phyloP scores from a whole-genome alignment of 2,797 vertebrate species.

The Hyperoplus lanceolatus region DNA sequence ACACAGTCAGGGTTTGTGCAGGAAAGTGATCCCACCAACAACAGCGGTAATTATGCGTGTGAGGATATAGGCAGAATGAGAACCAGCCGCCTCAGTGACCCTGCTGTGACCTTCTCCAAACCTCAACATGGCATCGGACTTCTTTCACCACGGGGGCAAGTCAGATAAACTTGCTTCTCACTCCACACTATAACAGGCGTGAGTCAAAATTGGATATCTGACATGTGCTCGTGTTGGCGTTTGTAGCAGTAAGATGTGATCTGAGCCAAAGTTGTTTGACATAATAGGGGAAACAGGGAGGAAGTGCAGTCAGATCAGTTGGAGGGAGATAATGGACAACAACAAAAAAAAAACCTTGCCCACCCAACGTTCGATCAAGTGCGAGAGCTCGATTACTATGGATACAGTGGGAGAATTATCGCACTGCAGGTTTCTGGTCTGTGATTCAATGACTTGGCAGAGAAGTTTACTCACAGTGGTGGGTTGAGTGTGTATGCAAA shows the following conservation, averaged over 20 bases:
- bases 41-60: constrained; percentile 68
- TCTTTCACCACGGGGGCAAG: constrained; percentile 61
- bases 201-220: constrained; percentile 65
- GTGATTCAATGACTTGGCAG: background rate
- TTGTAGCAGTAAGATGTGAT: constrained; percentile 57
- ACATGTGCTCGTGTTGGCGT: constrained; percentile 43
- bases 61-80: constrained; percentile 64
- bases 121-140: constrained; percentile 69
- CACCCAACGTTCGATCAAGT: constrained; percentile 53
- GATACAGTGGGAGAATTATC: constrained; percentile 42
- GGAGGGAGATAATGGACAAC: constrained; percentile 44
- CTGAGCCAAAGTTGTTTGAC: constrained; percentile 71
- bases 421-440: constrained; percentile 19
- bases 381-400: constrained; percentile 50
- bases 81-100: constrained; percentile 69
- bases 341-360: constrained; percentile 44
- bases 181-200: constrained; percentile 50
- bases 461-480: constrained; percentile 14
- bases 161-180: constrained; percentile 59
- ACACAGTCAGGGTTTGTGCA: constrained; percentile 5
- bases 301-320: constrained; percentile 50
- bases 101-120: constrained; percentile 60
- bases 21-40: constrained; percentile 74
- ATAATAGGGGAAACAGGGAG: constrained; percentile 63
- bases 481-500: background rate